phyloP scores from a whole-genome alignment of 2,888 invertebrate species.

The Dichetophora obliterata region DNA sequence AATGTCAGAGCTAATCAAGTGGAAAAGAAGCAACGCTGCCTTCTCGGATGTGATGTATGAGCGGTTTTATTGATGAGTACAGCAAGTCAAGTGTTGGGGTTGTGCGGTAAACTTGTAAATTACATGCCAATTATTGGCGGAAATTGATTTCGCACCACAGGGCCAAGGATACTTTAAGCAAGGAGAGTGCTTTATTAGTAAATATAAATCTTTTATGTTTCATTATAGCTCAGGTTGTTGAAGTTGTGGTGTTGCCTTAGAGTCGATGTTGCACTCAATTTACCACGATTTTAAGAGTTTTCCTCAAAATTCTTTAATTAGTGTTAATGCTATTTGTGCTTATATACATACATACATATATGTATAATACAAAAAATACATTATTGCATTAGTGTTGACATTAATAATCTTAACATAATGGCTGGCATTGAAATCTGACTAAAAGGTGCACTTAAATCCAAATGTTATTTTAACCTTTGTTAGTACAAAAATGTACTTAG shows the following conservation, averaged over 20 bases:
- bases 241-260: not conserved
- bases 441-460: not conserved
- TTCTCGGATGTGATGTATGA: not conserved
- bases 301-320: too few relatives aligned
- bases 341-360: too few relatives aligned
- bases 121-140: slow-evolving; percentile 48
- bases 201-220: not conserved
- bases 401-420: not conserved
- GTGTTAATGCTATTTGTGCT: too few relatives aligned
- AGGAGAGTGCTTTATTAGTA: not conserved
- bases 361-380: not conserved
- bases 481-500: not conserved
- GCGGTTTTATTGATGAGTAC: not conserved
- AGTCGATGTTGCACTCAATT: too few relatives aligned
- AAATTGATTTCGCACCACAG: slow-evolving; percentile 43
- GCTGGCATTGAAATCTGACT: slow-evolving; percentile 39
- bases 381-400: not conserved
- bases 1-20: slow-evolving; percentile 29
- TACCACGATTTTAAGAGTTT: too few relatives aligned
- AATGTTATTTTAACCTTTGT: not conserved
- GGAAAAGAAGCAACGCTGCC: slow-evolving; percentile 23
- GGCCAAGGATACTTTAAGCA: not conserved
- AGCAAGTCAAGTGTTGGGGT: not conserved
- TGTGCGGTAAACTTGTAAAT: slow-evolving; percentile 47
- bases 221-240: not conserved